phyloP scores from a whole-genome alignment of 2,113 vertebrate genomes.

The Caretta caretta region DNA sequence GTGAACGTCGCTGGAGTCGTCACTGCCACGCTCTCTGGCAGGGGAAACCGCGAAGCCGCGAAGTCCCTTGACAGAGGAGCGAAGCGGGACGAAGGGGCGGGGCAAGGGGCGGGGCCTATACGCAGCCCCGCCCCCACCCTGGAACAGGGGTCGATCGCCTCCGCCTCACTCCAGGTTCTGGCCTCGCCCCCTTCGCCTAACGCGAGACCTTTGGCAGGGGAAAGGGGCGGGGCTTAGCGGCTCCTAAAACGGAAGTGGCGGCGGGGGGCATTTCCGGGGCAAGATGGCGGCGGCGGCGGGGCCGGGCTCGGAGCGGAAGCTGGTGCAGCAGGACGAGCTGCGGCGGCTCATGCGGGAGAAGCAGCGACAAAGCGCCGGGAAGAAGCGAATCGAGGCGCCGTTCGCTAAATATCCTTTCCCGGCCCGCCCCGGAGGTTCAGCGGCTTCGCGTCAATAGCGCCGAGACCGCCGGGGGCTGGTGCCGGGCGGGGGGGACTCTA shows the following conservation, averaged over 20 bases:
- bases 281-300: constrained; percentile 74
- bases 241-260: background rate
- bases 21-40: no score
- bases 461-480: background rate
- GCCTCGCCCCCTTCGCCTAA: background rate
- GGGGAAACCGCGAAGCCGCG: no score
- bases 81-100: no score
- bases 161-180: background rate
- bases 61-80: no score
- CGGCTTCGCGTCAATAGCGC: no score
- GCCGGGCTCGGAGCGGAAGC: constrained; percentile 74
- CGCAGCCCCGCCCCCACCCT: no score
- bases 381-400: constrained; percentile 92
- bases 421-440: background rate
- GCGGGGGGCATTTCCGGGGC: background rate
- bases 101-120: no score
- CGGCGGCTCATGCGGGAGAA: constrained; percentile 92
- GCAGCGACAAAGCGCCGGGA: constrained; percentile 84
- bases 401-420: constrained; percentile 85
- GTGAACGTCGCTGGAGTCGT: no score
- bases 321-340: constrained; percentile 92
- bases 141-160: no score
- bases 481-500: background rate
- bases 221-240: background rate
- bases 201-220: no score